phyloP scores from a whole-genome alignment of 2,888 invertebrate species.

The Dinocampus coccinellae region DNA sequence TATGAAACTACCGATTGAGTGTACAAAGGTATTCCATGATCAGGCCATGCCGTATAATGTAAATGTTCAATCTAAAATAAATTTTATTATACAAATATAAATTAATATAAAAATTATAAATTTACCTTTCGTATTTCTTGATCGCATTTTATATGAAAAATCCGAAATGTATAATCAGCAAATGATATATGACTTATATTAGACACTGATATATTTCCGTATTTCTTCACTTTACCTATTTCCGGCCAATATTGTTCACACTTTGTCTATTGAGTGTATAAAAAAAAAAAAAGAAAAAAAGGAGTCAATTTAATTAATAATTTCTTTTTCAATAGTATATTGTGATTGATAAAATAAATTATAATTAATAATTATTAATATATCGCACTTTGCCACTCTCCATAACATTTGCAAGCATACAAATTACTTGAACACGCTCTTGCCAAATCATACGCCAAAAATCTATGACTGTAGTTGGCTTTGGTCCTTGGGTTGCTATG shows the following conservation, averaged over 20 bases:
- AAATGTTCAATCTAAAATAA: slow-evolving; percentile 68
- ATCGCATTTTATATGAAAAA: slow-evolving; percentile 56
- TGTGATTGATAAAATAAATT: slow-evolving; percentile 14
- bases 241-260: slow-evolving; percentile 72
- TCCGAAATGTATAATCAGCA: slow-evolving; percentile 65
- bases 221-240: slow-evolving; percentile 63
- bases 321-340: too few relatives aligned
- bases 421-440: slow-evolving; percentile 69
- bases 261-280: slow-evolving; percentile 69
- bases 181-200: slow-evolving; percentile 59
- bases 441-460: slow-evolving; percentile 72
- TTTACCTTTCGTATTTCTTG: slow-evolving; percentile 59
- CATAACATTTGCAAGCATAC: slow-evolving; percentile 71
- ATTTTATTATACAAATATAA: background rate
- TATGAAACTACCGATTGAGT: slow-evolving; percentile 66
- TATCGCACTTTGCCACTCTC: slow-evolving; percentile 68
- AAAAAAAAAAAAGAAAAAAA: slow-evolving; percentile 10
- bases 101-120: background rate
- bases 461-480: slow-evolving; percentile 64
- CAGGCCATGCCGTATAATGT: slow-evolving; percentile 72
- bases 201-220: slow-evolving; percentile 62
- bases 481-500: slow-evolving; percentile 68
- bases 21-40: slow-evolving; percentile 70
- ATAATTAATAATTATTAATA: too few relatives aligned
- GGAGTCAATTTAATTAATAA: slow-evolving; percentile 27